Evolutionary conservation across 2,888 invertebrate genomes (phyloP), one percentile per base, ranked within the genome.

Genomic region (Dasysyrphus albostriatus): DNA sequence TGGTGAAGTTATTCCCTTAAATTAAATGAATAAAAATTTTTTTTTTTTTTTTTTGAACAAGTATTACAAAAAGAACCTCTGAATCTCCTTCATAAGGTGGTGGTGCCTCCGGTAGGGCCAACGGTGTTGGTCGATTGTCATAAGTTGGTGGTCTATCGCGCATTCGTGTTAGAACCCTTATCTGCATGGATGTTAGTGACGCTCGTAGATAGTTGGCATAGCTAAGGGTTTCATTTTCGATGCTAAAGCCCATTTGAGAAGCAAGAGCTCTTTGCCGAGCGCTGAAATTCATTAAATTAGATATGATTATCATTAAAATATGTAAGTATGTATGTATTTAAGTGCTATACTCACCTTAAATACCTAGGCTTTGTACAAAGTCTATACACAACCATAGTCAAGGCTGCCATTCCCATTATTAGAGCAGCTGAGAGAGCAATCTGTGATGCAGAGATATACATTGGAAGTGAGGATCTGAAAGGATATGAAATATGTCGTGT

Each of bases 141-240:
- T 90, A 90, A 0, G 88, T 42, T 51, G 90, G 90, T 2, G 90
- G 90, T 16, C 90, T 82, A 77, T 90, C 89, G 29, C 89, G 84
- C 58, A 90, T 49, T 37, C 89, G 82, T 7, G 89, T 78, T 24
- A 90, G 9, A 0, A 90, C 88, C 29, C 89, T 65, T 12, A 89
- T 88, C 78, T 90, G 90, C 32, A 90, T 89, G 0, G 90, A 90
- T 8, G 89, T 83, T 8, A 89, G 32, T 14, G 90, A 90, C 12
- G 89, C 88, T 39, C 90, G 88, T 34, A 88, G 49, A 51, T 83
- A 85, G 19, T 69, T 82, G 4, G 83, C 83, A 39, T 70, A 77
- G 16, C 73, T 83, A 2, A 75, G 9, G 0, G 67, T 67, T 8
- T 89, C 88, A 59, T 19, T 67, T 9, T 88, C 84, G 0, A 19